Percentiles rank a stretch among this genome's conserved stretches.
These are phyloP conservation scores for Trissonchulus sp. DNA, from an alignment of 2,888 invertebrate genomes.

Conservation along the genomic window DNA sequence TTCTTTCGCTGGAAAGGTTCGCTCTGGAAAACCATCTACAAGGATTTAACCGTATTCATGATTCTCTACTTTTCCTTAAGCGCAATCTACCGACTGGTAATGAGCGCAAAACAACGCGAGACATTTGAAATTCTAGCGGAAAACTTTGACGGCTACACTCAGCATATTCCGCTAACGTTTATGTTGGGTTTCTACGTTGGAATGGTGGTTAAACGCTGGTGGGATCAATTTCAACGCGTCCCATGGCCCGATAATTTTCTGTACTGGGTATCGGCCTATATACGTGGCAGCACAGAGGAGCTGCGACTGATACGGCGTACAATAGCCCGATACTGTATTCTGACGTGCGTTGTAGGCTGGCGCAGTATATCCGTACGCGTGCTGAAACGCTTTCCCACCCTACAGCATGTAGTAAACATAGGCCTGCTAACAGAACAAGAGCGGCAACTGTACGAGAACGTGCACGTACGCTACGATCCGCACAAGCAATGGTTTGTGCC, in stretches of 20 bases:
- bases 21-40: slow-evolving; percentile 45
- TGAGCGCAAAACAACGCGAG: slow-evolving; percentile 38
- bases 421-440: slow-evolving; percentile 55
- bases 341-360: slow-evolving; percentile 53
- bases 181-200: slow-evolving; percentile 28
- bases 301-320: slow-evolving; percentile 53
- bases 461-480: slow-evolving; percentile 48
- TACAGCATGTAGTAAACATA: slow-evolving; percentile 54
- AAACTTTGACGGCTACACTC: slow-evolving; percentile 42
- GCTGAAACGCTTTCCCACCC: slow-evolving; percentile 55
- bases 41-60: slow-evolving; percentile 43
- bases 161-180: slow-evolving; percentile 39
- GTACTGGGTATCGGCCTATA: slow-evolving; percentile 37
- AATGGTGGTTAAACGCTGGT: slow-evolving; percentile 29
- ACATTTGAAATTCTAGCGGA: slow-evolving; percentile 42
- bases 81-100: slow-evolving; percentile 41
- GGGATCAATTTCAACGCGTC: slow-evolving; percentile 18
- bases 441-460: slow-evolving; percentile 49
- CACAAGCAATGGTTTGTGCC: slow-evolving; percentile 57
- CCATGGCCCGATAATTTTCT: slow-evolving; percentile 38
- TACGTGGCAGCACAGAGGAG: not conserved
- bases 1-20: slow-evolving; percentile 44
- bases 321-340: slow-evolving; percentile 54
- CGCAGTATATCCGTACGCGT: slow-evolving; percentile 53
- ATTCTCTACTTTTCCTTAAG: slow-evolving; percentile 39